Percentiles rank a stretch among this genome's conserved stretches.
Conservation (phyloP, 2,797 vertebrate species). For the Podarcis lilfordi region DNA sequence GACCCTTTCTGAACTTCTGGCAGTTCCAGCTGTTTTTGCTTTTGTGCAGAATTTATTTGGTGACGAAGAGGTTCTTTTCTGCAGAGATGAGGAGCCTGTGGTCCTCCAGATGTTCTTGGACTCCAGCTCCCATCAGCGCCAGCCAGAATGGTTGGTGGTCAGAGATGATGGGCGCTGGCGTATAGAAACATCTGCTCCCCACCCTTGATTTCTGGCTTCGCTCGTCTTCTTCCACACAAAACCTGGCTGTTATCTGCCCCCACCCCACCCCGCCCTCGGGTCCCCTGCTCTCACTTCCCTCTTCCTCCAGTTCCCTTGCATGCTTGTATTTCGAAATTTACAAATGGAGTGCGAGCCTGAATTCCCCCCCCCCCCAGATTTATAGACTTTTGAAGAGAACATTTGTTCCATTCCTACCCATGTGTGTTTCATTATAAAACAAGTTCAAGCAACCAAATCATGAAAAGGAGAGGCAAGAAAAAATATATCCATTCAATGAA, state of each 20-base stretch:
- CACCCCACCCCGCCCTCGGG: not conserved
- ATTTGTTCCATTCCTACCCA: conserved; percentile 17
- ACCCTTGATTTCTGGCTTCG: not conserved
- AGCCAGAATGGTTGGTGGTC: too few relatives aligned
- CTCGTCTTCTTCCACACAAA: not conserved
- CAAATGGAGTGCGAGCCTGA: not conserved
- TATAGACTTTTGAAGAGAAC: conserved; percentile 22
- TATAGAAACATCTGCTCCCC: too few relatives aligned
- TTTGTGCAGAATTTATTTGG: not conserved
- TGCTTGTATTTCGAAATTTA: conserved; percentile 4
- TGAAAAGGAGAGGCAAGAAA: not conserved
- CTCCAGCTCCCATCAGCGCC: too few relatives aligned
- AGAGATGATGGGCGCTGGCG: too few relatives aligned
- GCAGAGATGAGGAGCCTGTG: too few relatives aligned
- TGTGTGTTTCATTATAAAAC: conserved; percentile 36
- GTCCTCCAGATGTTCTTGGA: too few relatives aligned
- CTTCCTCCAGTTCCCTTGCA: not conserved
- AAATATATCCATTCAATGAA: not conserved
- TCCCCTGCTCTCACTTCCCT: too few relatives aligned
- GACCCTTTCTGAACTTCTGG: not conserved
- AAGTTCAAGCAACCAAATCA: not conserved
- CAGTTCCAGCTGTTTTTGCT: not conserved
- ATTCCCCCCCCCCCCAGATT: conserved; percentile 25
- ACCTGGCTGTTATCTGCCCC: not conserved
- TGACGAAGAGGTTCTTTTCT: not conserved